These are phyloP conservation scores for Fragariocoptes setiger DNA, from an alignment of 1,140 invertebrate species.

Conservation along the genomic window DNA sequence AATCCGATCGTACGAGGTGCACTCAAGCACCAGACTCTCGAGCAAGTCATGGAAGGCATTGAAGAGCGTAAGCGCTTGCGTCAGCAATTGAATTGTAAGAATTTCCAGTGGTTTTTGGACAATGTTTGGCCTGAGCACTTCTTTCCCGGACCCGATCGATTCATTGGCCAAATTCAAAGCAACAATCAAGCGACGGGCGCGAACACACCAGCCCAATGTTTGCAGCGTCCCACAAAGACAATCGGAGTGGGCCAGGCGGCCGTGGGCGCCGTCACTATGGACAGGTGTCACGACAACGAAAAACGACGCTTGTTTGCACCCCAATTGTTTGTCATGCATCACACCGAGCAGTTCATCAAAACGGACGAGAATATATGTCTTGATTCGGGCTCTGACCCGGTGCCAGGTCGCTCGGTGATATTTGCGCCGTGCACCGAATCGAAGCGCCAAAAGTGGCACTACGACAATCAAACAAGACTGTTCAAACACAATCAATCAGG, in stretches of 20 bases:
- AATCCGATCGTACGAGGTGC: slow-evolving; percentile 20
- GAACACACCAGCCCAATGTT: slow-evolving; percentile 21
- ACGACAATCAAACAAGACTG: slow-evolving; percentile 20
- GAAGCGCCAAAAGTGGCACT: slow-evolving; percentile 28
- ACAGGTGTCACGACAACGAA: slow-evolving; percentile 18
- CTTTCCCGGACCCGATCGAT: slow-evolving; percentile 43
- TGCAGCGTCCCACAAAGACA: slow-evolving; percentile 25
- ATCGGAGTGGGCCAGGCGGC: slow-evolving; percentile 20
- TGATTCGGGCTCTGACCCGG: slow-evolving; percentile 25
- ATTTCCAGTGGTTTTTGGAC: slow-evolving; percentile 77
- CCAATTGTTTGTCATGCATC: slow-evolving; percentile 34
- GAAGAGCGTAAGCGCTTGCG: slow-evolving; percentile 34
- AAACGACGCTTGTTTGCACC: slow-evolving; percentile 21
- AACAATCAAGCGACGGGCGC: too few species aligned
- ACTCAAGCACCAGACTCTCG: not conserved
- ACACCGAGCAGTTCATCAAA: slow-evolving; percentile 29
- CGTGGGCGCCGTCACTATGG: slow-evolving; percentile 28
- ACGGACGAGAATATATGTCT: slow-evolving; percentile 37
- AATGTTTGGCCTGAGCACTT: slow-evolving; percentile 58
- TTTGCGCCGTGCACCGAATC: slow-evolving; percentile 30
- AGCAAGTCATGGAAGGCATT: slow-evolving; percentile 20
- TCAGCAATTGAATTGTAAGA: slow-evolving; percentile 44
- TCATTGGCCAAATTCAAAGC: slow-evolving; percentile 37
- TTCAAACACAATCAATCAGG: slow-evolving; percentile 20
- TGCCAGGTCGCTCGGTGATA: slow-evolving; percentile 21